A percentile compares a stretch with the other conserved stretches of the same genome.
Conservation (phyloP, 53 echinoderm and acorn worm genomes). For the Paracentrotus lividus region DNA sequence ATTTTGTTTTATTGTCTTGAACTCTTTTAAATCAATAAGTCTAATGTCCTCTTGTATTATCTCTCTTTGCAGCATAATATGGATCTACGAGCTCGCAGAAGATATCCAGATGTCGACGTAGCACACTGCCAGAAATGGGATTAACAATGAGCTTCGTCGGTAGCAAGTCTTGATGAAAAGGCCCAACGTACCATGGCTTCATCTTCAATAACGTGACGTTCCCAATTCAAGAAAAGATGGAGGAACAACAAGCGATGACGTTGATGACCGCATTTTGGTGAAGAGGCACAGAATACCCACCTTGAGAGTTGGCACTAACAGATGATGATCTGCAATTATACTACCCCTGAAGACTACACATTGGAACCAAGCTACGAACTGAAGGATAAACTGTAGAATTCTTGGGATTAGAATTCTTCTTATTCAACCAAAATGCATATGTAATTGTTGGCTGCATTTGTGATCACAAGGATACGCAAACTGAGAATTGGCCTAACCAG, state of each 20-base stretch:
- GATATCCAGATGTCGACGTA: conserved; percentile 16
- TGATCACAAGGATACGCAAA: no score
- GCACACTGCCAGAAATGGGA: background rate
- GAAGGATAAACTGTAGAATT: background rate
- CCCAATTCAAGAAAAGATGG: background rate
- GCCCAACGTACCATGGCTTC: background rate
- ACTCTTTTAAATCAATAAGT: background rate
- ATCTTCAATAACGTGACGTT: background rate
- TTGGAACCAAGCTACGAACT: background rate
- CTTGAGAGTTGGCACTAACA: background rate
- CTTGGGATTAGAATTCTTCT: background rate
- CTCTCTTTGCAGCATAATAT: background rate
- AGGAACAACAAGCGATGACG: background rate
- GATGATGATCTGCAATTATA: background rate
- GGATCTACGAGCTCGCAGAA: background rate
- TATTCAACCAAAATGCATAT: no score
- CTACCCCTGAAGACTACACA: background rate
- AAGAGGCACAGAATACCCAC: background rate
- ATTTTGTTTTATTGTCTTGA: background rate
- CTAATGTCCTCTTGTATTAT: background rate
- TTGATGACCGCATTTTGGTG: background rate
- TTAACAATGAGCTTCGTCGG: background rate
- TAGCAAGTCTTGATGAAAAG: background rate
- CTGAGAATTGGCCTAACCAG: no score
- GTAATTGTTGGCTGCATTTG: no score